These are phyloP conservation scores for Chironomus riparius DNA, from an alignment of 2,888 invertebrate species.

Conservation along the genomic window DNA sequence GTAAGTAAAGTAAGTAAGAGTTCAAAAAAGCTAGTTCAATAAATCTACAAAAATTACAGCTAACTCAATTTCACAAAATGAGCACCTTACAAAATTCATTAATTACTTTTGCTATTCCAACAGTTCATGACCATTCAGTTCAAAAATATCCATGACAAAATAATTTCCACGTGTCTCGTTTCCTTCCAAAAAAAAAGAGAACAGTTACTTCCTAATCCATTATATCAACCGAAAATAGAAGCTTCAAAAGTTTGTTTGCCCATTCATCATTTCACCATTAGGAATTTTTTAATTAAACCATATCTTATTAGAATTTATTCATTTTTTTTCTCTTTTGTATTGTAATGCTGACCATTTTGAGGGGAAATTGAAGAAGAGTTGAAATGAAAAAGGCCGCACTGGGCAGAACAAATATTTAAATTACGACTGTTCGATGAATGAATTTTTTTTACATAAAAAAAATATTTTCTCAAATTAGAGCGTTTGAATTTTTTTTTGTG, in stretches of 20 bases:
- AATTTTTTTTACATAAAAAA: neutral
- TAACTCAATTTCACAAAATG: no score
- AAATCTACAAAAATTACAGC: no score
- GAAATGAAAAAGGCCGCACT: neutral
- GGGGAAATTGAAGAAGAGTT: neutral
- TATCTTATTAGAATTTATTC: neutral
- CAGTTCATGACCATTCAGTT: no score
- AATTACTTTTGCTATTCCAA: no score
- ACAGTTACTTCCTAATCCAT: no score
- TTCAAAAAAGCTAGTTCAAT: no score
- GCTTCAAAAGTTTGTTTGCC: neutral
- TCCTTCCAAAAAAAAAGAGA: no score
- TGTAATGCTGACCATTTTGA: neutral
- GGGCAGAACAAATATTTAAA: neutral
- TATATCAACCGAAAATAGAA: no score
- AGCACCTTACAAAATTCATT: no score
- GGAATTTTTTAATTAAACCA: neutral
- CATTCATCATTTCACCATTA: neutral
- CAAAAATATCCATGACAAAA: no score
- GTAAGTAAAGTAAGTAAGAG: no score
- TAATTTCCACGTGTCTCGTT: no score
- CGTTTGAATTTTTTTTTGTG: neutral
- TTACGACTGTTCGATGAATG: neutral
- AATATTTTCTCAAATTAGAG: neutral
- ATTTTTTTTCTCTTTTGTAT: neutral